Conservation (phyloP, 2,113 vertebrate genomes). For the Myrmecophaga tridactyla region DNA sequence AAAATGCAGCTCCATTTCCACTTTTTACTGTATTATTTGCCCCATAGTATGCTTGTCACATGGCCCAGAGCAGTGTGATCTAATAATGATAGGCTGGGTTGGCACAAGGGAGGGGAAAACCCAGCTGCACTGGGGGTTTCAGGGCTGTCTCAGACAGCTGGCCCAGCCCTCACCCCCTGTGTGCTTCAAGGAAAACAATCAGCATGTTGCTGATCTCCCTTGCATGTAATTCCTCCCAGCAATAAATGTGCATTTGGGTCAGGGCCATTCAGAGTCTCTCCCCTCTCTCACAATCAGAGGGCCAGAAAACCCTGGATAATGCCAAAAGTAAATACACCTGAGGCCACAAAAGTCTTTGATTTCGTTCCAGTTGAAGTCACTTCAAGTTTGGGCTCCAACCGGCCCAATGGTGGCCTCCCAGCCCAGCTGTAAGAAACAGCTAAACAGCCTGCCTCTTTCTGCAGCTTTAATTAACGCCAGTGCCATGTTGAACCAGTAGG, state of each 20-base stretch:
- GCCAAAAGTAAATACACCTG: conserved; percentile 15
- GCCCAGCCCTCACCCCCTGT: conserved; percentile 16
- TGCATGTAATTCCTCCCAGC: neutral
- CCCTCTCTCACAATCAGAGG: neutral
- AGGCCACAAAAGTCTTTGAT: conserved; percentile 32
- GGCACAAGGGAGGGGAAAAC: conserved; percentile 48
- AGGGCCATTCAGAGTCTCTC: neutral
- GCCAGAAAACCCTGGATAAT: neutral
- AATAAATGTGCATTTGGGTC: neutral
- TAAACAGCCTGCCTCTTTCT: neutral
- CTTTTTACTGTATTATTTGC: conserved; percentile 72
- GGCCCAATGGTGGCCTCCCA: neutral
- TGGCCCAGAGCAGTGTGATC: conserved; percentile 55
- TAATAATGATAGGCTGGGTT: conserved; percentile 66
- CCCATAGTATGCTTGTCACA: conserved; percentile 57
- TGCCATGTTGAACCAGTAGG: neutral
- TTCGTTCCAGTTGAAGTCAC: conserved; percentile 1
- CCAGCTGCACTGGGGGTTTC: conserved; percentile 64
- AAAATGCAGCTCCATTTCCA: conserved; percentile 57
- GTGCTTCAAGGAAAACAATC: conserved; percentile 7
- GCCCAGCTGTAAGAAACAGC: neutral
- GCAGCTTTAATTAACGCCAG: neutral
- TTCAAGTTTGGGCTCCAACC: neutral
- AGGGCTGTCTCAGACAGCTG: conserved; percentile 58
- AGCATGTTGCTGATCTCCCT: conserved; percentile 2